A percentile compares a stretch with the other conserved stretches of the same genome.
phyloP scores from a whole-genome alignment of 2,113 vertebrate genomes.

The Chitala chitala region DNA sequence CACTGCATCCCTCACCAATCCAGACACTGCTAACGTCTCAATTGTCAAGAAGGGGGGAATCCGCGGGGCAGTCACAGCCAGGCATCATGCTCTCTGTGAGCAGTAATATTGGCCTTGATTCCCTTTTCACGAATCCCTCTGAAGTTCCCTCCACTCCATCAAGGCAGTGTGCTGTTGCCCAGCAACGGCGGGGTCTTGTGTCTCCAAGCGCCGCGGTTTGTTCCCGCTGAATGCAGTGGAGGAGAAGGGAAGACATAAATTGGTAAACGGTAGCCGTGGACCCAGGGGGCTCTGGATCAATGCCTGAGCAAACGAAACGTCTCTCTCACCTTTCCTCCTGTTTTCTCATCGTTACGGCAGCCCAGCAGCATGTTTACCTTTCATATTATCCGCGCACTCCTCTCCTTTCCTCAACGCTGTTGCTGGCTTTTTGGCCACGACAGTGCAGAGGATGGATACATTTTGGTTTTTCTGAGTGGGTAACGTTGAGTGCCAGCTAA shows the following conservation, averaged over 20 bases:
- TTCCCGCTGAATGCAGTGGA: conserved; percentile 55
- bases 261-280: conserved; percentile 61
- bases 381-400: conserved; percentile 19
- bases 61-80: not conserved
- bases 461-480: not conserved
- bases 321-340: conserved; percentile 31
- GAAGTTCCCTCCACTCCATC: conserved; percentile 63
- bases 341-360: conserved; percentile 16
- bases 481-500: not conserved
- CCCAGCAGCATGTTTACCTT: conserved; percentile 34
- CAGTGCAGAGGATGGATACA: not conserved
- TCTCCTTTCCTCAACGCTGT: not conserved
- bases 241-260: conserved; percentile 58
- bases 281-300: conserved; percentile 57
- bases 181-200: conserved; percentile 61
- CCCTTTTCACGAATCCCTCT: conserved; percentile 55
- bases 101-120: conserved; percentile 56
- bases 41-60: not conserved
- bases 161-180: conserved; percentile 63
- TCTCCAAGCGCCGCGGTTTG: conserved; percentile 58
- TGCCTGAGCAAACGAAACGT: conserved; percentile 52
- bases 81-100: conserved; percentile 21
- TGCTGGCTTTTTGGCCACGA: not conserved
- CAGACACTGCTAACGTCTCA: not conserved
- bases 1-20: not conserved